These are phyloP conservation scores for Conopomorpha cramerella DNA, from an alignment of 1,140 invertebrate genomes.

Conservation along the genomic window DNA sequence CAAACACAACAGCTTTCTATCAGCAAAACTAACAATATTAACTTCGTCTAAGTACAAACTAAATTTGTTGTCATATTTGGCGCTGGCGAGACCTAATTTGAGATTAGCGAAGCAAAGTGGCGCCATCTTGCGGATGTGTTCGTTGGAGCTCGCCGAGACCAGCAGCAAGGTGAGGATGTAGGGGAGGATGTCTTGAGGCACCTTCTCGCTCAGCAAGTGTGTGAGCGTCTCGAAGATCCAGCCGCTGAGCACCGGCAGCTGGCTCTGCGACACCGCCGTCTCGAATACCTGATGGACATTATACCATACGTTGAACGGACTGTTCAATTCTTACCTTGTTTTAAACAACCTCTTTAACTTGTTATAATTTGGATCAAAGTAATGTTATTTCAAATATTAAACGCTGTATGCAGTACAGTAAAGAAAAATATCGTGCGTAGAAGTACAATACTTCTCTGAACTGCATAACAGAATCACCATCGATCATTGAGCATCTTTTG, in stretches of 20 bases:
- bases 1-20: conserved; percentile 47
- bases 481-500: no score
- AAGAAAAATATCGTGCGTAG: no score
- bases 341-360: no score
- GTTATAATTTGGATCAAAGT: no score
- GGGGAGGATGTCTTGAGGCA: conserved; percentile 26
- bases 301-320: no score
- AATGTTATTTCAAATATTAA: no score
- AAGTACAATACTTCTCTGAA: no score
- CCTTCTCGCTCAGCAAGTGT: conserved; percentile 38
- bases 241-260: conserved; percentile 44
- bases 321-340: conserved; percentile 1
- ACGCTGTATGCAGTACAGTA: no score
- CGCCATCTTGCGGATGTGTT: conserved; percentile 21
- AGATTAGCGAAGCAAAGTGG: conserved; percentile 27
- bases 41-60: conserved; percentile 9
- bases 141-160: conserved; percentile 36
- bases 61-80: conserved; percentile 8
- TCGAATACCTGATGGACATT: conserved; percentile 58
- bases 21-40: conserved; percentile 37
- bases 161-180: conserved; percentile 36
- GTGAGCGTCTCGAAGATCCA: conserved; percentile 55
- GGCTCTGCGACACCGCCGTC: conserved; percentile 40
- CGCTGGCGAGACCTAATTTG: conserved; percentile 21
- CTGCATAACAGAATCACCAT: no score